Conservation (phyloP, 2,888 invertebrate species). For the Omphaloscelis lunosa region DNA sequence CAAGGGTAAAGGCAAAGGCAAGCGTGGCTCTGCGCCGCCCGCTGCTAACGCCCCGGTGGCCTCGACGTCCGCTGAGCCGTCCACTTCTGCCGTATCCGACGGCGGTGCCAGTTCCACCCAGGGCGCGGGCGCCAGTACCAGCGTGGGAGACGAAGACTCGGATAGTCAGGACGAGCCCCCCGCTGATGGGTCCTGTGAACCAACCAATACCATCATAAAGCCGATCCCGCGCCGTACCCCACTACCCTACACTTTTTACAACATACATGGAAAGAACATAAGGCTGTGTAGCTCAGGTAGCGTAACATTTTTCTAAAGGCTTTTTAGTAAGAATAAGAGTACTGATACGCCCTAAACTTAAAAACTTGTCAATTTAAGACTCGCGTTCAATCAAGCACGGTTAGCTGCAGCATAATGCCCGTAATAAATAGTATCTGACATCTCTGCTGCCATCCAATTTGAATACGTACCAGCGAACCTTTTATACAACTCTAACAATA, state of each 20-base stretch:
- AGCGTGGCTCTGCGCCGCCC: conserved; percentile 25
- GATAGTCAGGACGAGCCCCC: conserved; percentile 35
- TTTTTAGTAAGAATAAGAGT: not conserved
- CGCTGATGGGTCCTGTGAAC: conserved; percentile 23
- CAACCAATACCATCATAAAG: conserved; percentile 39
- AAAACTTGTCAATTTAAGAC: not conserved
- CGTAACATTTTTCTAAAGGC: not conserved
- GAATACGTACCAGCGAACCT: not conserved
- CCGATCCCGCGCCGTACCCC: conserved; percentile 78
- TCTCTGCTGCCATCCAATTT: not conserved
- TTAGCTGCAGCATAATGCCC: not conserved
- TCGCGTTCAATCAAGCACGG: not conserved
- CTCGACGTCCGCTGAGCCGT: conserved; percentile 28
- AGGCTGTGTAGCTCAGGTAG: conserved; percentile 89
- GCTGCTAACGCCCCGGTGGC: conserved; percentile 14
- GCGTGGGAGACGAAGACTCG: conserved; percentile 16
- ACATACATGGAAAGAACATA: conserved; percentile 96
- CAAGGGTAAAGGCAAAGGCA: conserved; percentile 51
- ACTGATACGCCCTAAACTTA: not conserved
- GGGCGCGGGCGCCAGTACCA: conserved; percentile 1
- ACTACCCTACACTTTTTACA: conserved; percentile 93
- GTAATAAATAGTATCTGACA: conserved; percentile 3
- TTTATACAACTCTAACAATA: not conserved
- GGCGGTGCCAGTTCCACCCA: conserved; percentile 5
- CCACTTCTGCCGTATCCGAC: not conserved